These are phyloP conservation scores for Nomada goodeniana DNA, from an alignment of 2,888 invertebrate genomes.

Conservation along the genomic window DNA sequence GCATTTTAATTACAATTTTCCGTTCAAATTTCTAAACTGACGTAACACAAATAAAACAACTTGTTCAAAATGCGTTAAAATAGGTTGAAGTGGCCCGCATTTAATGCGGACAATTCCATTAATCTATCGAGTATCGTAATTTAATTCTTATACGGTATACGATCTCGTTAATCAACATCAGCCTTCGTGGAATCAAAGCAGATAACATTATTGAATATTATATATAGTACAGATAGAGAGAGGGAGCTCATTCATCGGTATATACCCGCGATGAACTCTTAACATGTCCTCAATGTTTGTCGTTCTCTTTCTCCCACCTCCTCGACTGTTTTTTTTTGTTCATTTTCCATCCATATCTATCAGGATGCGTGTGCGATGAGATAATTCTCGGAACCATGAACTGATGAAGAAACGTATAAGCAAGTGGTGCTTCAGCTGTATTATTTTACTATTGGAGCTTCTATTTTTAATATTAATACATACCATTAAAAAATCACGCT, in stretches of 20 bases:
- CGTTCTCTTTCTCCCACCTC: conserved; percentile 37
- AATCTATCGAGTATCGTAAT: background rate
- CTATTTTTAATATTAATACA: background rate
- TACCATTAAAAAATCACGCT: background rate
- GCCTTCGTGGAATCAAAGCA: conserved; percentile 9
- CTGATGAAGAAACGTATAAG: conserved; percentile 39
- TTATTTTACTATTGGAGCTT: conserved; percentile 38
- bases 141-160: background rate
- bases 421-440: conserved; percentile 4
- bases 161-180: conserved; percentile 3
- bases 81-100: background rate
- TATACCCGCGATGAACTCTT: conserved; percentile 64
- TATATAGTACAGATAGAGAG: conserved; percentile 17
- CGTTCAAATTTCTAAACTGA: no score
- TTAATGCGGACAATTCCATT: no score
- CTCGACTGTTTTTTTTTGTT: conserved; percentile 17
- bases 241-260: conserved; percentile 59
- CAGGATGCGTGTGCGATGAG: conserved; percentile 69
- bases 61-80: background rate
- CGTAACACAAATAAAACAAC: no score
- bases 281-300: conserved; percentile 58
- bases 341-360: conserved; percentile 64
- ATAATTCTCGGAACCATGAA: conserved; percentile 62
- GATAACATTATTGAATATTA: conserved; percentile 31
- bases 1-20: no score